A percentile compares a stretch with the other conserved stretches of the same genome.
Conservation (phyloP, 2,888 invertebrate genomes). For the Bruchidius siliquastri region DNA sequence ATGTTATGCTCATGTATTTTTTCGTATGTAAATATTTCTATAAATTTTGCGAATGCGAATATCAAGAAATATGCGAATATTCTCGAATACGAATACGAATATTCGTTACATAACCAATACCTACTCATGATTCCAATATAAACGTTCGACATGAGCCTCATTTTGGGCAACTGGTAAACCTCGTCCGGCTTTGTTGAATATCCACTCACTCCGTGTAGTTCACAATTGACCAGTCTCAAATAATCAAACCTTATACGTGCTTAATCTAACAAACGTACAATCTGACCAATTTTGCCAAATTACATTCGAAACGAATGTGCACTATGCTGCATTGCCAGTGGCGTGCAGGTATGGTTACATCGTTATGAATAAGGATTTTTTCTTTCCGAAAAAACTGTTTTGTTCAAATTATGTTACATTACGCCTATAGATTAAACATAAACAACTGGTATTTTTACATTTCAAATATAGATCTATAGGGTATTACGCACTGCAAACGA, state of each 20-base stretch:
- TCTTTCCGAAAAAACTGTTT: no score
- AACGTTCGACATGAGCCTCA: background rate
- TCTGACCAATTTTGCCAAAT: background rate
- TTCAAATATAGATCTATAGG: no score
- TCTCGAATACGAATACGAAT: no score
- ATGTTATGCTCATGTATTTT: no score
- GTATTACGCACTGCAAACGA: no score
- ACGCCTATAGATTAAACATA: no score
- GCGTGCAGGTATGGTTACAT: background rate
- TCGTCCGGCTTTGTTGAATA: background rate
- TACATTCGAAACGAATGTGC: background rate
- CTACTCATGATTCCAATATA: background rate
- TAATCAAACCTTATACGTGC: background rate
- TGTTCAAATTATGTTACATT: no score
- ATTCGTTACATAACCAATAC: background rate
- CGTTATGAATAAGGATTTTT: no score
- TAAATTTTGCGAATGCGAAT: no score
- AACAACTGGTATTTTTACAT: no score
- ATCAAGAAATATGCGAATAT: no score
- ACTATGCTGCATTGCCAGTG: background rate
- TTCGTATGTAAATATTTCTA: no score
- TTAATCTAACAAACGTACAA: background rate
- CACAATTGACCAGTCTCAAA: background rate
- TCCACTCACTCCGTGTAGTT: background rate
- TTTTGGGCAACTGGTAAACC: background rate